Conservation (phyloP, 2,113 vertebrate species). For the Scophthalmus maximus region DNA sequence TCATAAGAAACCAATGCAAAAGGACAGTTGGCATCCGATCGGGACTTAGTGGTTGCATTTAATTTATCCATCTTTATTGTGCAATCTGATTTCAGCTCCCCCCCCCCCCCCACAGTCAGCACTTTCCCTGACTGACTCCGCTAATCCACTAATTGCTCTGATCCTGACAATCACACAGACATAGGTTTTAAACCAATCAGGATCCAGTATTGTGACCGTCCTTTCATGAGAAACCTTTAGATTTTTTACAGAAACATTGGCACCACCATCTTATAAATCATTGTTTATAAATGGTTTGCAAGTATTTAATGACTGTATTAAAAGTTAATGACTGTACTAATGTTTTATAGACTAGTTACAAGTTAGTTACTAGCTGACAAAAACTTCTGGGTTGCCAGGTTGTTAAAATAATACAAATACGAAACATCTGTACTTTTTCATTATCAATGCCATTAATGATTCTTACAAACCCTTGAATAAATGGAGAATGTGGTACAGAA, state of each 20-base stretch:
- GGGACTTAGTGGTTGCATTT: not conserved
- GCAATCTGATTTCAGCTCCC: no score
- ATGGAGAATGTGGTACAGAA: no score
- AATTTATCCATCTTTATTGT: no score
- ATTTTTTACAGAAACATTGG: not conserved
- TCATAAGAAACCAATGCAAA: not conserved
- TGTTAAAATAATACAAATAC: not conserved
- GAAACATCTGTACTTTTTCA: no score
- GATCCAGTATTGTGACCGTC: not conserved
- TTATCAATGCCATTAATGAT: no score
- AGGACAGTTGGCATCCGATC: not conserved
- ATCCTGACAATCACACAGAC: slow-evolving; percentile 5
- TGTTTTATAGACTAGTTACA: not conserved
- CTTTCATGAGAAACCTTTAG: no score
- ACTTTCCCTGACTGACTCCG: not conserved
- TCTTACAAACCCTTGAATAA: no score
- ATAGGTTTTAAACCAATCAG: slow-evolving; percentile 13
- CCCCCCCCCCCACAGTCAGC: not conserved
- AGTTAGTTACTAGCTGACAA: no score
- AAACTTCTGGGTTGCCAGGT: not conserved
- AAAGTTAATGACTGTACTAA: not conserved
- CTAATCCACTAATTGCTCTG: slow-evolving; percentile 19
- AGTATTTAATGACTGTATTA: not conserved
- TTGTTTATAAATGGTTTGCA: not conserved
- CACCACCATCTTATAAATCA: not conserved